Evolutionary conservation across 1,140 invertebrate genomes (phyloP).

Genomic region (Drosophila navojoa): DNA sequence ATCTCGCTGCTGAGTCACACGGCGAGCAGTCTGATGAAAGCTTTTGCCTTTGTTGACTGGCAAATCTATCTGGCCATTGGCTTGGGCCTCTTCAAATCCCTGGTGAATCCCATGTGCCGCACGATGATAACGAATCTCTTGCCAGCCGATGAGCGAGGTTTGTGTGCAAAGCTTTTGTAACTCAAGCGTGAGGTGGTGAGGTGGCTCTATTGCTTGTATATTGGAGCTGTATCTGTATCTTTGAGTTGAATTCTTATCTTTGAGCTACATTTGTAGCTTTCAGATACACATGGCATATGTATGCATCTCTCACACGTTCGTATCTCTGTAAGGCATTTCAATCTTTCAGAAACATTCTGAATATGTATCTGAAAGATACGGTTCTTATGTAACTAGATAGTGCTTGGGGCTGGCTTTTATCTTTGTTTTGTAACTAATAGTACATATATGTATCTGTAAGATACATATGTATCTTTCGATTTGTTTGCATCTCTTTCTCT

Average conservation of each 20-base stretch:
- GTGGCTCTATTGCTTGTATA: neutral
- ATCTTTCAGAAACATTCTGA: neutral
- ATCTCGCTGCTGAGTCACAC: conserved; percentile 80
- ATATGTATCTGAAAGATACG: too few relatives aligned
- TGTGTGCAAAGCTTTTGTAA: too few relatives aligned
- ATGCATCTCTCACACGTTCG: neutral
- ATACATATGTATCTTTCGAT: too few relatives aligned
- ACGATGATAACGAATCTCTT: conserved; percentile 88
- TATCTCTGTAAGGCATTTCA: neutral
- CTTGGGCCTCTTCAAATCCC: conserved; percentile 85
- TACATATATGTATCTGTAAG: too few relatives aligned
- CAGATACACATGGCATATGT: neutral
- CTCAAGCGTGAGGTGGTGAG: neutral
- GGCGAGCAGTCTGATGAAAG: conserved; percentile 84
- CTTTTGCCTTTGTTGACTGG: conserved; percentile 86
- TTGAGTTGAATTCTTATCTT: neutral
- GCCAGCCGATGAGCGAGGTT: conserved; percentile 85
- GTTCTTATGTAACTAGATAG: too few relatives aligned
- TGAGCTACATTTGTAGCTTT: neutral
- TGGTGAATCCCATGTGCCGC: conserved; percentile 87
- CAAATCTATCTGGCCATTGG: conserved; percentile 86
- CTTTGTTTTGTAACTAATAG: neutral
- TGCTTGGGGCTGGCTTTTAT: neutral
- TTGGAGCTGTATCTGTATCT: neutral
- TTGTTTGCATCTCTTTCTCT: too few relatives aligned